Conservation (phyloP, 1,140 invertebrate species). For the Cyclina sinensis region DNA sequence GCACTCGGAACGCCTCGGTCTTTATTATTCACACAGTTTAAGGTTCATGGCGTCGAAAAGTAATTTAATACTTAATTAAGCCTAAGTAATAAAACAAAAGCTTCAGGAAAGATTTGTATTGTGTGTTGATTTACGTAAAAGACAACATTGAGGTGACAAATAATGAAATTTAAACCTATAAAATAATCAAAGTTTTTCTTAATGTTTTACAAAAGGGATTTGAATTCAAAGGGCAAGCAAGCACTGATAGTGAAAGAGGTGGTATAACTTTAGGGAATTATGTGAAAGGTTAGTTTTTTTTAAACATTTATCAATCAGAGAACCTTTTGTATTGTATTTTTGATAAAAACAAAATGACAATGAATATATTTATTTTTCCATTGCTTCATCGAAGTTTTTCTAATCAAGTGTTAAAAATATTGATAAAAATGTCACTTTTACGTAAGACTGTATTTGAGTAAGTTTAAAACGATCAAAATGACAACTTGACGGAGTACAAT, state of each 20-base stretch:
- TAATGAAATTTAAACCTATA: constrained; percentile 1
- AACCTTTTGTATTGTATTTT: no score
- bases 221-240: background rate
- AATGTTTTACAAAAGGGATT: background rate
- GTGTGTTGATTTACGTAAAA: constrained; percentile 16
- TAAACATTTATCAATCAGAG: no score
- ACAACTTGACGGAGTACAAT: no score
- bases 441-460: no score
- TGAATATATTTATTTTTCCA: no score
- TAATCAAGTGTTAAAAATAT: no score
- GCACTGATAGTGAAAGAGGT: background rate
- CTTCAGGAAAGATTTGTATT: background rate
- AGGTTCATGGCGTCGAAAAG: constrained; percentile 5
- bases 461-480: no score
- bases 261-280: background rate
- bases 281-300: background rate
- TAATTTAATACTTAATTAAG: constrained; percentile 30
- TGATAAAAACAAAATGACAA: no score
- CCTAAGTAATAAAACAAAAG: constrained; percentile 4
- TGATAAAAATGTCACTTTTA: no score
- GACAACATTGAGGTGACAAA: constrained; percentile 10
- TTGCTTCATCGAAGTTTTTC: no score
- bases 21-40: background rate
- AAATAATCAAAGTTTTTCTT: background rate
- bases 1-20: background rate